Evolutionary conservation across 2,797 vertebrate genomes (phyloP).

Genomic region (Chelidonichthys spinosus): DNA sequence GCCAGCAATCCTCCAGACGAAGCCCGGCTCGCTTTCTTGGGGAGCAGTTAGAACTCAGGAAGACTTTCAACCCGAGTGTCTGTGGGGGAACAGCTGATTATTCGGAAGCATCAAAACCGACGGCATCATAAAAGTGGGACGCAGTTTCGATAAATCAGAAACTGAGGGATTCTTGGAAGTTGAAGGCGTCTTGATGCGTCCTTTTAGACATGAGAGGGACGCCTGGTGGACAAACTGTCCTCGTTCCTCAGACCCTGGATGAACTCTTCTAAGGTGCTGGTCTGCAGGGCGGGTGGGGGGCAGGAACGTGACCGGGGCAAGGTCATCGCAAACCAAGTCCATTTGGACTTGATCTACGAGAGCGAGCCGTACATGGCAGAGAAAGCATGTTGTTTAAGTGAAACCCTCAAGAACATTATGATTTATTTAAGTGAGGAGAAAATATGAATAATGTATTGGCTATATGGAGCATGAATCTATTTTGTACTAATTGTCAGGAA

Average conservation of each 20-base stretch:
- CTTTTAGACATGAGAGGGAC: constrained; percentile 29
- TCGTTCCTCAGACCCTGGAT: constrained; percentile 21
- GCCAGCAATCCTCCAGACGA: constrained; percentile 49
- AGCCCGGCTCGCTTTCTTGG: constrained; percentile 40
- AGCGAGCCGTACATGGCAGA: constrained; percentile 31
- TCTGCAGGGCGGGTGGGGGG: background rate
- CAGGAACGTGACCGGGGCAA: constrained; percentile 66
- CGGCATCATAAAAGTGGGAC: constrained; percentile 20
- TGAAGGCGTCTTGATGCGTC: constrained; percentile 16
- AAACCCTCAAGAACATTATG: constrained; percentile 89
- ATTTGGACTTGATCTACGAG: constrained; percentile 49
- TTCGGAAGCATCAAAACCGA: constrained; percentile 39
- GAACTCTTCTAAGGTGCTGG: constrained; percentile 11
- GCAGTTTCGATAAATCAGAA: constrained; percentile 38
- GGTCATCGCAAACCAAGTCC: constrained; percentile 70
- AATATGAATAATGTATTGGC: constrained; percentile 92
- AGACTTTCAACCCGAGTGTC: constrained; percentile 51
- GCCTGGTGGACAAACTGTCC: constrained; percentile 25
- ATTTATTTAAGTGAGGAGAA: constrained; percentile 91
- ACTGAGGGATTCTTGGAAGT: constrained; percentile 37
- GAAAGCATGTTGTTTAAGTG: constrained; percentile 82
- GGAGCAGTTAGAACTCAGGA: constrained; percentile 48
- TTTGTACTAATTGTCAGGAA: constrained; percentile 96
- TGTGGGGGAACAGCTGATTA: constrained; percentile 45
- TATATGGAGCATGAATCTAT: constrained; percentile 90